These are phyloP conservation scores for Leptobrachium ailaonicum DNA, from an alignment of 2,113 vertebrate genomes.

Conservation along the genomic window DNA sequence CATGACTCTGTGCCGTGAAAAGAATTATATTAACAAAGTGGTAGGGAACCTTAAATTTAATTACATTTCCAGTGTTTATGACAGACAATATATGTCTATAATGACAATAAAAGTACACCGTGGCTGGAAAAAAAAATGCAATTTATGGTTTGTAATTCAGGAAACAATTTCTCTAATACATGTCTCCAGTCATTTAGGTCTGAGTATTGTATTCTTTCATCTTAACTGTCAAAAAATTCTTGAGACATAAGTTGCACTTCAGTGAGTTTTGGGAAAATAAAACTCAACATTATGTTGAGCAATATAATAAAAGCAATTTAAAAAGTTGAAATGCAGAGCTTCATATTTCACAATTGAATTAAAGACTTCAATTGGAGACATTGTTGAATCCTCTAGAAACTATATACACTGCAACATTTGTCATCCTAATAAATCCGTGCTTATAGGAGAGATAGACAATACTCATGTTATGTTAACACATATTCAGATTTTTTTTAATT, in stretches of 20 bases:
- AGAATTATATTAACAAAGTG: constrained; percentile 14
- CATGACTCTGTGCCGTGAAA: constrained; percentile 4
- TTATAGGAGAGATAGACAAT: too few species aligned
- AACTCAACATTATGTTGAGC: constrained; percentile 24
- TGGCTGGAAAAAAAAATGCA: constrained; percentile 11
- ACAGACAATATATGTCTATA: constrained; percentile 37
- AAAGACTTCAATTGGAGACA: neutral
- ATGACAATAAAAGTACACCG: constrained; percentile 22
- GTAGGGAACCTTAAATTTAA: constrained; percentile 25
- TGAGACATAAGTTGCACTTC: constrained; percentile 32
- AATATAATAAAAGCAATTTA: constrained; percentile 27
- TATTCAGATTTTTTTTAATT: too few species aligned
- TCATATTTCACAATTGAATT: constrained; percentile 5
- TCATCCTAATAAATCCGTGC: too few species aligned
- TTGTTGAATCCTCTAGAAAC: neutral
- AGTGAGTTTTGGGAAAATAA: constrained; percentile 14
- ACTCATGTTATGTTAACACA: too few species aligned
- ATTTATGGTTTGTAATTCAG: constrained; percentile 30
- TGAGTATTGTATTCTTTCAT: constrained; percentile 28
- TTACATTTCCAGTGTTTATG: constrained; percentile 37
- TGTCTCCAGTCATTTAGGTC: constrained; percentile 21
- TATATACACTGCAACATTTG: neutral
- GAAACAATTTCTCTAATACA: constrained; percentile 39
- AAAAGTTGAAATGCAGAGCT: neutral
- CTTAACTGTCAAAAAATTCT: constrained; percentile 20